These are phyloP conservation scores for Sinopyrophorus schimmeli DNA, from an alignment of 2,888 invertebrate species.

Conservation along the genomic window DNA sequence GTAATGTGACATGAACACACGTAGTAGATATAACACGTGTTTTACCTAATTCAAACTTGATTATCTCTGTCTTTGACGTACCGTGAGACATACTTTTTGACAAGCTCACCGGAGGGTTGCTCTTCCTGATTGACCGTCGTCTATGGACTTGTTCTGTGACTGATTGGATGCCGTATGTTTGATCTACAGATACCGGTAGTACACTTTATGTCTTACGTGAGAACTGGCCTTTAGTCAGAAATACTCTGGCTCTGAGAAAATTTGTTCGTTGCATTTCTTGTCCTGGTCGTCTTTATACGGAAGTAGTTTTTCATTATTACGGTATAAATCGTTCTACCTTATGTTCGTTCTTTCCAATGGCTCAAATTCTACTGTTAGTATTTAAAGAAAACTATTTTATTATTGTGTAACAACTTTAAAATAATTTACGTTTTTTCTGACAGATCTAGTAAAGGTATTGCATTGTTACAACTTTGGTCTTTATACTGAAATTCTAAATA, in stretches of 20 bases:
- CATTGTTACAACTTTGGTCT: no score
- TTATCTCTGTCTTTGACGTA: constrained; percentile 38
- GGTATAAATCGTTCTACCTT: no score
- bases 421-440: no score
- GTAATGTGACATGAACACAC: no score
- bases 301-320: constrained; percentile 30
- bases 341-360: no score
- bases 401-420: no score
- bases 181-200: constrained; percentile 32
- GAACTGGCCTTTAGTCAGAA: constrained; percentile 30
- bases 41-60: no score
- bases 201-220: constrained; percentile 32
- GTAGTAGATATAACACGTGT: no score
- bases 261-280: constrained; percentile 26
- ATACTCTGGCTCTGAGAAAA: constrained; percentile 28
- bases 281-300: constrained; percentile 27
- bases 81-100: constrained; percentile 38
- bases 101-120: constrained; percentile 40
- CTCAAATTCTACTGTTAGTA: no score
- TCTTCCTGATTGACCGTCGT: constrained; percentile 40
- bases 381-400: no score
- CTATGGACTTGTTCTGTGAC: constrained; percentile 30
- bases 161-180: constrained; percentile 35
- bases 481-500: no score
- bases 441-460: no score